These are phyloP conservation scores for Drosophila borborema DNA, from an alignment of 2,888 invertebrate genomes.

Conservation along the genomic window DNA sequence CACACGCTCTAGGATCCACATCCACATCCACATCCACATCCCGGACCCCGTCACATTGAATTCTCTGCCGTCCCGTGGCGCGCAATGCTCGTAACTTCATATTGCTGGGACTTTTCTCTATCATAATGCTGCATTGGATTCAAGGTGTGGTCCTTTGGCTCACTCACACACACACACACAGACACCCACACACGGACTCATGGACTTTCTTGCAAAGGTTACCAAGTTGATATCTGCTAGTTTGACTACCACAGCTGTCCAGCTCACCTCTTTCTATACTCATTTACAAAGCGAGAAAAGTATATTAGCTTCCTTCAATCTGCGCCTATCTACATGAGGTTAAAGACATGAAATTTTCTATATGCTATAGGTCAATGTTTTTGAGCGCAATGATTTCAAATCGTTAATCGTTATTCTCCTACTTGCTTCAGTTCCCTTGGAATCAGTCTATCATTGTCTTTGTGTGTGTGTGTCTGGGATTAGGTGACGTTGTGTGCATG, in stretches of 20 bases:
- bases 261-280: slow-evolving; percentile 1
- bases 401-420: background rate
- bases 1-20: slow-evolving; percentile 1
- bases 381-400: too few relatives aligned
- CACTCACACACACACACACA: slow-evolving; percentile 17
- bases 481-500: slow-evolving; percentile 11
- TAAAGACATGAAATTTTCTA: background rate
- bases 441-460: slow-evolving; percentile 30
- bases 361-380: too few relatives aligned
- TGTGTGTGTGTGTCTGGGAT: background rate
- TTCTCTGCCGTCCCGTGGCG: slow-evolving; percentile 48
- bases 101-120: slow-evolving; percentile 39
- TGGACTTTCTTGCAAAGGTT: slow-evolving; percentile 3
- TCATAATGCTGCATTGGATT: slow-evolving; percentile 7
- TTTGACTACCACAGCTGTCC: slow-evolving; percentile 36
- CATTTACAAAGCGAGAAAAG: background rate
- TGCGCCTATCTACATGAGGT: background rate
- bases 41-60: slow-evolving; percentile 31
- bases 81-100: slow-evolving; percentile 49
- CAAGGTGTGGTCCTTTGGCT: slow-evolving; percentile 69
- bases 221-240: slow-evolving; percentile 39
- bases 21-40: background rate
- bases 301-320: background rate
- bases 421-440: slow-evolving; percentile 42
- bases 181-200: background rate